These are phyloP conservation scores for Conopomorpha cramerella DNA, from an alignment of 1,140 invertebrate species.

Conservation along the genomic window DNA sequence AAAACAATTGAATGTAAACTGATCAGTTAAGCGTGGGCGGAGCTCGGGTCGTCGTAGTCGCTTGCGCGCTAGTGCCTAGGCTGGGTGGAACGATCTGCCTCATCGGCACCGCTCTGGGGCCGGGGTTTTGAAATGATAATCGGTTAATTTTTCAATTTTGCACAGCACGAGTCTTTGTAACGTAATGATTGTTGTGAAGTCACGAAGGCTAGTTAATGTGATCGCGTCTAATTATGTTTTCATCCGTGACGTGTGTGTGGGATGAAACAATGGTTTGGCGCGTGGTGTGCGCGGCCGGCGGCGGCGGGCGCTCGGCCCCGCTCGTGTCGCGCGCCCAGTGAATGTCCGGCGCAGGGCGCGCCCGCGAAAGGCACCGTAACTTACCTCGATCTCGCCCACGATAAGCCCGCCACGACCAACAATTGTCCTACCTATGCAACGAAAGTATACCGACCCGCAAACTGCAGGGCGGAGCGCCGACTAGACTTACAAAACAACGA, in stretches of 20 bases:
- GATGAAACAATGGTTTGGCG: constrained; percentile 6
- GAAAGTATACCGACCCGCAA: constrained; percentile 11
- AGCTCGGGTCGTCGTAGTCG: no score
- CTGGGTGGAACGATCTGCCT: constrained; percentile 1
- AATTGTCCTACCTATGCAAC: constrained; percentile 17
- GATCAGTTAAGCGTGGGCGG: no score
- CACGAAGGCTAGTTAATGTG: constrained; percentile 7
- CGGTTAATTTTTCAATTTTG: constrained; percentile 16
- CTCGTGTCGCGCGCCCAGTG: constrained; percentile 15
- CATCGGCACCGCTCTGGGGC: no score
- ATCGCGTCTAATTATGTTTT: constrained; percentile 4
- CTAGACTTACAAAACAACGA: no score
- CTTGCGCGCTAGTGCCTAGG: no score
- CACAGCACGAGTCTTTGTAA: constrained; percentile 14
- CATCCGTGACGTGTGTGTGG: constrained; percentile 8
- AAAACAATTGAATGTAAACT: no score
- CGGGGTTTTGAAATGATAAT: constrained; percentile 20
- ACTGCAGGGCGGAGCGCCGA: no score
- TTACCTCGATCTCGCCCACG: constrained; percentile 26
- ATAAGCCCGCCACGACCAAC: constrained; percentile 18
- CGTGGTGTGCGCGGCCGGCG: no score
- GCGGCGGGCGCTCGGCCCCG: no score
- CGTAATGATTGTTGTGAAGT: constrained; percentile 13
- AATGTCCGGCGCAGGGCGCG: constrained; percentile 22
- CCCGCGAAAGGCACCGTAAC: constrained; percentile 32